A percentile compares a stretch with the other conserved stretches of the same genome.
Evolutionary conservation across 1,140 invertebrate genomes (phyloP).

Genomic region (Pinna nobilis): DNA sequence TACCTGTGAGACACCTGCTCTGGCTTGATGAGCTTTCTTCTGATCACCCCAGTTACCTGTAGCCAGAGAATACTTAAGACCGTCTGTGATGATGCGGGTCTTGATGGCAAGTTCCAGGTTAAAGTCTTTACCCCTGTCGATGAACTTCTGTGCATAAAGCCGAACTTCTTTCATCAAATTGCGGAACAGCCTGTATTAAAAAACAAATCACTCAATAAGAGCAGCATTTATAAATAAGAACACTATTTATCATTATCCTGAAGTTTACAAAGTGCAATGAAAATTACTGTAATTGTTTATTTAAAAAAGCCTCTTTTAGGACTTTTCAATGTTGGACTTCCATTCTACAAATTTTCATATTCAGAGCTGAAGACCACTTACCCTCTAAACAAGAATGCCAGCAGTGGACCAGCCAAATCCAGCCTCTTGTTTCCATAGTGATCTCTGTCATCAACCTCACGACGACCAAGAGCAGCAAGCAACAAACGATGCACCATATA

Average conservation of each 20-base stretch:
- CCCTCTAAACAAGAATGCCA: conserved; percentile 96
- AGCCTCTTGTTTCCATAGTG: conserved; percentile 99
- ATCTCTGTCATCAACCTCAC: conserved; percentile 99
- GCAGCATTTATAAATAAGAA: background rate
- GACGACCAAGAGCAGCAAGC: conserved; percentile 92
- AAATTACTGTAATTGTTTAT: no score
- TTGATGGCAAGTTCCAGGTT: conserved; percentile 98
- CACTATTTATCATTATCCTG: background rate
- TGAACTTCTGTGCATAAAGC: conserved; percentile 99
- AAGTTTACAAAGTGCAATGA: no score
- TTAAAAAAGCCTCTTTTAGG: no score
- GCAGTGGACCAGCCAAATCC: conserved; percentile 95
- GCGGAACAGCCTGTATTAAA: conserved; percentile 72
- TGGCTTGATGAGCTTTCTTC: conserved; percentile 98
- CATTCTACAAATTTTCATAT: no score
- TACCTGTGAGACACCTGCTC: conserved; percentile 92
- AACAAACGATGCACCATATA: conserved; percentile 99
- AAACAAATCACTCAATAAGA: background rate
- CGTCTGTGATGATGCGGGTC: conserved; percentile 98
- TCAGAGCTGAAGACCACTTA: no score
- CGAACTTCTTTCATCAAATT: conserved; percentile 81
- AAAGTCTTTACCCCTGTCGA: conserved; percentile 98
- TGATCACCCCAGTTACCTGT: conserved; percentile 99
- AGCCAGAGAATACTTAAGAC: conserved; percentile 96
- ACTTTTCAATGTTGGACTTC: no score